Evolutionary conservation across 2,797 vertebrate genomes (phyloP).

Genomic region (Taeniopygia guttata): DNA sequence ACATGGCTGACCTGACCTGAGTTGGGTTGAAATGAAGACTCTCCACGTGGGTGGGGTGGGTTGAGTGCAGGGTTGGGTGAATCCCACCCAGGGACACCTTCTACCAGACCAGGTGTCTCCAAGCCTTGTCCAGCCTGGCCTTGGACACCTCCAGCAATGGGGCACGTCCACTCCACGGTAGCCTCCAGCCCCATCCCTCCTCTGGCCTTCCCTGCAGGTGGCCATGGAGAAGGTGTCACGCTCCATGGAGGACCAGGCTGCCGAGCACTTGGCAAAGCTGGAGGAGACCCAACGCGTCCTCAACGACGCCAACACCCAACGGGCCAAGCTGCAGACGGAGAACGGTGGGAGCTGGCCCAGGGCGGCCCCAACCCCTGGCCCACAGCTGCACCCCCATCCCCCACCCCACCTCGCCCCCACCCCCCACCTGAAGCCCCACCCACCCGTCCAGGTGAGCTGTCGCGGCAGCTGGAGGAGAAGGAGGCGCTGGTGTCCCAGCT

Average conservation of each 20-base stretch:
- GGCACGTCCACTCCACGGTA: neutral
- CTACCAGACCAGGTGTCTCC: neutral
- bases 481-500: slow-evolving; percentile 83
- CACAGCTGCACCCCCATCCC: too few species aligned
- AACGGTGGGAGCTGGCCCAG: slow-evolving; percentile 71
- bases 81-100: neutral
- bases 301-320: slow-evolving; percentile 82
- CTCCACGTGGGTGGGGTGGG: neutral
- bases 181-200: neutral
- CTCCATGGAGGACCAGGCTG: slow-evolving; percentile 84
- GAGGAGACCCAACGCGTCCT: slow-evolving; percentile 83
- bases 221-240: slow-evolving; percentile 85
- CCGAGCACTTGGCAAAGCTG: slow-evolving; percentile 80
- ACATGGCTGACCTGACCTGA: accelerated
- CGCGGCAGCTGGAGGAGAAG: slow-evolving; percentile 84
- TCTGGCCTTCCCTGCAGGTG: slow-evolving; percentile 55
- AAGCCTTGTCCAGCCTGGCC: neutral
- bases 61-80: neutral
- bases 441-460: slow-evolving; percentile 70
- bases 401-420: neutral
- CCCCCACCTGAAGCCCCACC: neutral
- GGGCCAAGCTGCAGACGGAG: slow-evolving; percentile 85
- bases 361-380: too few species aligned
- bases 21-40: neutral
- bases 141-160: neutral